These are phyloP conservation scores for Hoplostethus mediterraneus DNA, from an alignment of 2,797 vertebrate species.

Conservation along the genomic window DNA sequence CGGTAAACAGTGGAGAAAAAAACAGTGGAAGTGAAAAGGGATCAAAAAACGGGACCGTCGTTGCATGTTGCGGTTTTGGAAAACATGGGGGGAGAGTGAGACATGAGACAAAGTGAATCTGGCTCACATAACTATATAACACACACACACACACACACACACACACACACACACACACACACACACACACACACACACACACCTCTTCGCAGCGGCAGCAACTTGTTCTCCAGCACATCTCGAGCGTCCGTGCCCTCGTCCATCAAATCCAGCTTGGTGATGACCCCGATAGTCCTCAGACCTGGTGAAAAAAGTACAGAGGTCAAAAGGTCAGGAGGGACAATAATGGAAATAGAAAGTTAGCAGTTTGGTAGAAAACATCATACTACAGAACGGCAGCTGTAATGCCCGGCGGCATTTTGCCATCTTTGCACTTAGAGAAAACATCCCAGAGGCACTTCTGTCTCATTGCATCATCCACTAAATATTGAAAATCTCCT, in stretches of 20 bases:
- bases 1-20: background rate
- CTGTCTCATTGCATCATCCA: no score
- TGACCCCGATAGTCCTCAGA: slow-evolving; percentile 94
- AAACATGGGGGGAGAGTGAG: background rate
- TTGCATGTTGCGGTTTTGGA: slow-evolving; percentile 7
- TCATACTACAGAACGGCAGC: no score
- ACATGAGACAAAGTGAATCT: background rate
- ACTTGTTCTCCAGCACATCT: slow-evolving; percentile 94
- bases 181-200: slow-evolving; percentile 70
- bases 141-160: slow-evolving; percentile 53
- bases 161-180: slow-evolving; percentile 75
- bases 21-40: background rate
- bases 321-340: background rate
- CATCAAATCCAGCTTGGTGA: slow-evolving; percentile 98
- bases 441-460: no score
- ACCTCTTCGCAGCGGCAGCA: slow-evolving; percentile 85
- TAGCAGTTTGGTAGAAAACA: background rate
- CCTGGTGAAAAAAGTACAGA: slow-evolving; percentile 75
- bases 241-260: slow-evolving; percentile 96
- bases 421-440: no score
- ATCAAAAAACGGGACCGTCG: background rate
- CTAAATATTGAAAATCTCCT: no score
- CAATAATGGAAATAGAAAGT: background rate
- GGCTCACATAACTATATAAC: background rate
- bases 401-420: no score